Conservation (phyloP, 30 jellyfish, hydroid and myxozoan species). For the Morbakka virulenta region DNA sequence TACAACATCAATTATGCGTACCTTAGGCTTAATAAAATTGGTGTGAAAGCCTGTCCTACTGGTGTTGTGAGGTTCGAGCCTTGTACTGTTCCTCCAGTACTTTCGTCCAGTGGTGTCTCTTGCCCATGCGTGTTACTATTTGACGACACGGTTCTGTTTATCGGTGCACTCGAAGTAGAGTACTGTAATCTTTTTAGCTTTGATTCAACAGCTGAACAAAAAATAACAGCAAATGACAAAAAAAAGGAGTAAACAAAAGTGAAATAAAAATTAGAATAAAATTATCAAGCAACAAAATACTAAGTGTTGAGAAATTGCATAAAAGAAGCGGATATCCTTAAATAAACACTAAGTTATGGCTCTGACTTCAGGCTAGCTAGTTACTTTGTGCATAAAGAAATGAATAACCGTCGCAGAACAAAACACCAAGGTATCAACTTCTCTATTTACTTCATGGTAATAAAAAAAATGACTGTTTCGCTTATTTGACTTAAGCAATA, state of each 20-base stretch:
- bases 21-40: constrained; percentile 57
- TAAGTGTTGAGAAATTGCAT: too few relatives aligned
- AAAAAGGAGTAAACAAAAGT: not conserved
- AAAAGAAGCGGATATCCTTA: too few relatives aligned
- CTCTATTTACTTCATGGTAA: too few relatives aligned
- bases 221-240: constrained; percentile 13
- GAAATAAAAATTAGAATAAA: not conserved
- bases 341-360: too few relatives aligned
- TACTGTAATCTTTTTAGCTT: constrained; percentile 44
- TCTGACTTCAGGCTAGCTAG: too few relatives aligned
- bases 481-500: too few relatives aligned
- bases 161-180: not conserved
- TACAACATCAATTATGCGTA: too few relatives aligned
- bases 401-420: too few relatives aligned
- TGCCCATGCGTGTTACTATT: not conserved
- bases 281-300: too few relatives aligned
- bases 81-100: not conserved
- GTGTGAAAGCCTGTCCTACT: constrained; percentile 12
- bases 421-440: too few relatives aligned
- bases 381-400: too few relatives aligned
- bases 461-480: too few relatives aligned
- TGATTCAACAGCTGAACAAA: constrained; percentile 6
- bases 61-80: constrained; percentile 10
- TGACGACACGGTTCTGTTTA: not conserved
- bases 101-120: not conserved